These are phyloP conservation scores for Xenopus borealis DNA, from an alignment of 2,113 vertebrate genomes.

Conservation along the genomic window DNA sequence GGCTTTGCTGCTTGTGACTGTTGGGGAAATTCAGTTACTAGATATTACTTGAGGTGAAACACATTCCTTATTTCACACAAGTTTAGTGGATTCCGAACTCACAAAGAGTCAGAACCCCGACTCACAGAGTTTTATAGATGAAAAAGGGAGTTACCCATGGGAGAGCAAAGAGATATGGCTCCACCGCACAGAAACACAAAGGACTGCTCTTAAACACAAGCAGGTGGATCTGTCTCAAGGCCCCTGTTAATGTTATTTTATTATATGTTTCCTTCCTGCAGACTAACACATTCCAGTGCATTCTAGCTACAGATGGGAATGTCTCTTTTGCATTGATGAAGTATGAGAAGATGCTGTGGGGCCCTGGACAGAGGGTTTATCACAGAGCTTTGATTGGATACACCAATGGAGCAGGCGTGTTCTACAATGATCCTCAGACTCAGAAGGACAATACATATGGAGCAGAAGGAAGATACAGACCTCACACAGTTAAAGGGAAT, in stretches of 20 bases:
- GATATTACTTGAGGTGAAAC: too few species aligned
- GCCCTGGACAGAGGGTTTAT: conserved; percentile 63
- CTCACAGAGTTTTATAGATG: too few species aligned
- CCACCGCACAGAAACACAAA: too few species aligned
- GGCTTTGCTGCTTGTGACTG: too few species aligned
- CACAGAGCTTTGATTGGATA: conserved; percentile 70
- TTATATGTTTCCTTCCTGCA: conserved; percentile 39
- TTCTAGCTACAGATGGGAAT: conserved; percentile 69
- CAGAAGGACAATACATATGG: conserved; percentile 63
- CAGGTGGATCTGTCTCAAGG: too few species aligned
- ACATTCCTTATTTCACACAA: too few species aligned
- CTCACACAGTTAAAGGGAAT: conserved; percentile 62
- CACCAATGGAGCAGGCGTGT: conserved; percentile 60
- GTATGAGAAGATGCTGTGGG: conserved; percentile 71
- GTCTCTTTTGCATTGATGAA: conserved; percentile 70
- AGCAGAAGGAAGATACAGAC: conserved; percentile 65
- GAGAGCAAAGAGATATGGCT: too few species aligned
- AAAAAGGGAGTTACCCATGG: too few species aligned
- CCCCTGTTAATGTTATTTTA: neutral
- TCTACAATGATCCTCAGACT: conserved; percentile 58
- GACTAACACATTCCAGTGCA: conserved; percentile 76
- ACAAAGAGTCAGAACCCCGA: too few species aligned
- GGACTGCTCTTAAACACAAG: too few species aligned
- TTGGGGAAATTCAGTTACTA: too few species aligned
- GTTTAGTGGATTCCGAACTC: too few species aligned